Conservation (phyloP, 2,797 vertebrate genomes). For the Linurgus olivaceus region DNA sequence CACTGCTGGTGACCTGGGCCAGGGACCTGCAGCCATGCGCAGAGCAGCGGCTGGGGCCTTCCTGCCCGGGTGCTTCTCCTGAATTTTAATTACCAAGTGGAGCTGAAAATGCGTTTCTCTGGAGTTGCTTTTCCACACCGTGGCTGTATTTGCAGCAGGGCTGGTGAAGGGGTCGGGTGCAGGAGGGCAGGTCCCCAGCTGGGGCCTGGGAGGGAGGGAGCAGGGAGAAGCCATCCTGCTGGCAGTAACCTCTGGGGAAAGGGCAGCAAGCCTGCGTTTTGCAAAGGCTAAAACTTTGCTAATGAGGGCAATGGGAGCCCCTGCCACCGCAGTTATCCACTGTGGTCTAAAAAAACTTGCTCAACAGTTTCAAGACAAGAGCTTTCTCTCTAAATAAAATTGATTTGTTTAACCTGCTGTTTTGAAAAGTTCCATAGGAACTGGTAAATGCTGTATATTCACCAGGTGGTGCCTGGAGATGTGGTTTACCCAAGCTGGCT, state of each 20-base stretch:
- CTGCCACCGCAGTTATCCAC: neutral
- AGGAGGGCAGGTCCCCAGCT: neutral
- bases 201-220: neutral
- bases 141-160: neutral
- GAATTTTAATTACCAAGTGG: neutral
- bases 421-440: neutral
- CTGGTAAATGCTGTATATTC: neutral
- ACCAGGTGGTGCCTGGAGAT: neutral
- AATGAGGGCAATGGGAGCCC: neutral
- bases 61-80: neutral
- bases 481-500: neutral
- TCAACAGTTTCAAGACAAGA: neutral
- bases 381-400: slow-evolving; percentile 35
- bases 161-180: neutral
- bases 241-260: neutral
- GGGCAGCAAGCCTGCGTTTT: neutral
- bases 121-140: neutral
- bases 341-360: neutral
- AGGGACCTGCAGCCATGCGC: neutral
- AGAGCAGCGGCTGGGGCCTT: neutral
- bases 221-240: neutral
- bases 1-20: neutral
- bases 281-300: neutral
- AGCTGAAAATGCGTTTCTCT: neutral
- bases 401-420: slow-evolving; percentile 7